phyloP scores from a whole-genome alignment of 2,797 vertebrate genomes.

The Muscicapa comitata region DNA sequence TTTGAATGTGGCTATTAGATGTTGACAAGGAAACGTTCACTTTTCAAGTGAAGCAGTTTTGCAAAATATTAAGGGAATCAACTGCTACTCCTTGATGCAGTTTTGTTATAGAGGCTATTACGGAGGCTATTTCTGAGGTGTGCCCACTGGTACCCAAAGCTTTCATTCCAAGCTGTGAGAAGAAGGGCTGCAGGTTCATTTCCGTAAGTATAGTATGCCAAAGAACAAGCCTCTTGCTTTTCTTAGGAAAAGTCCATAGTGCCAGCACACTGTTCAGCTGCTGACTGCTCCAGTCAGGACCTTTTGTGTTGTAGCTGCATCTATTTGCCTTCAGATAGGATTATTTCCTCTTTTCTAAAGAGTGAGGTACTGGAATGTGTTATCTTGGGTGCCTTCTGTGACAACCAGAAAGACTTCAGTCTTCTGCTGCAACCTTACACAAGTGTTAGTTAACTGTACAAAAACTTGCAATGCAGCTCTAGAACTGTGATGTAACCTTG shows the following conservation, averaged over 20 bases:
- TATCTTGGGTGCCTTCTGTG: neutral
- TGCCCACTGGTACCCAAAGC: neutral
- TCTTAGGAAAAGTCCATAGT: accelerated
- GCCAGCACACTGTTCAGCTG: accelerated
- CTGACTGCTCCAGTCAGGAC: neutral
- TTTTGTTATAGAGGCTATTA: neutral
- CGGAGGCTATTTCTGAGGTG: neutral
- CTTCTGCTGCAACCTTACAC: neutral
- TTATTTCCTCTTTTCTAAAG: neutral
- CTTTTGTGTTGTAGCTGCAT: neutral
- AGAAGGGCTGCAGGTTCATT: neutral
- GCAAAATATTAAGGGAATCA: neutral
- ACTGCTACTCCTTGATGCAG: neutral
- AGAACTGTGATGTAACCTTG: neutral
- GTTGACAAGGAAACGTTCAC: neutral
- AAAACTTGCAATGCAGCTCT: neutral
- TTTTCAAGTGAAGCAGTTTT: neutral
- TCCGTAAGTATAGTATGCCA: neutral
- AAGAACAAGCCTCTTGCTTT: neutral
- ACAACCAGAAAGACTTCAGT: neutral
- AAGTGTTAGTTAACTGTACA: neutral
- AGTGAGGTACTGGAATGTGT: neutral
- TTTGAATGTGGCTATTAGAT: neutral
- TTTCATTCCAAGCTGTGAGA: neutral
- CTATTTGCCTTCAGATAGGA: neutral